Percentiles rank a stretch among this genome's conserved stretches.
phyloP scores from a whole-genome alignment of 2,797 vertebrate genomes.

The Tragelaphus oryx region DNA sequence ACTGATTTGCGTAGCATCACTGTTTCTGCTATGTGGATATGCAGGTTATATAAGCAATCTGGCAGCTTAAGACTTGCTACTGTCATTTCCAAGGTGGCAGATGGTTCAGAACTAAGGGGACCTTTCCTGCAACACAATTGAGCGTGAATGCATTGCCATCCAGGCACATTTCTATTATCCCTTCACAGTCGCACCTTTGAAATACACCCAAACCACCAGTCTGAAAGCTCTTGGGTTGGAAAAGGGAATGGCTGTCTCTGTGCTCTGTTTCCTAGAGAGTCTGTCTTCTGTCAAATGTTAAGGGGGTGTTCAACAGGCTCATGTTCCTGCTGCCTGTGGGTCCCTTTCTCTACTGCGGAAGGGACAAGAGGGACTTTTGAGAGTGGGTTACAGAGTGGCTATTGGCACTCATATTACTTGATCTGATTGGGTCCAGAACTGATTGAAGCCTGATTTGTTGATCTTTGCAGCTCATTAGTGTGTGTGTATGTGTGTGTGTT shows the following conservation, averaged over 20 bases:
- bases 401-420: not conserved
- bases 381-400: not conserved
- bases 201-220: constrained; percentile 2
- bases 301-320: not conserved
- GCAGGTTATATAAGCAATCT: constrained; percentile 65
- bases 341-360: not conserved
- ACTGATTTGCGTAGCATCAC: constrained; percentile 53
- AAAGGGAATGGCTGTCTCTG: not conserved
- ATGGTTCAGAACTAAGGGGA: constrained; percentile 63
- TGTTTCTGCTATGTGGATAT: constrained; percentile 33
- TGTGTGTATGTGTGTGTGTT: accelerated
- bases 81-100: constrained; percentile 75
- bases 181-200: constrained; percentile 43
- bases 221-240: constrained; percentile 4
- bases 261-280: not conserved
- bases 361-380: not conserved
- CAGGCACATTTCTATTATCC: constrained; percentile 64
- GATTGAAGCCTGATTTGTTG: not conserved
- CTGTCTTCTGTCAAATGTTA: not conserved
- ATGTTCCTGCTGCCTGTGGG: not conserved
- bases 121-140: constrained; percentile 63
- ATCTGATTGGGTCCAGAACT: not conserved
- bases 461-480: not conserved
- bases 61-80: constrained; percentile 64
- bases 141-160: constrained; percentile 49